These are phyloP conservation scores for Anoura caudifer DNA, from an alignment of 2,113 vertebrate genomes.

Conservation along the genomic window DNA sequence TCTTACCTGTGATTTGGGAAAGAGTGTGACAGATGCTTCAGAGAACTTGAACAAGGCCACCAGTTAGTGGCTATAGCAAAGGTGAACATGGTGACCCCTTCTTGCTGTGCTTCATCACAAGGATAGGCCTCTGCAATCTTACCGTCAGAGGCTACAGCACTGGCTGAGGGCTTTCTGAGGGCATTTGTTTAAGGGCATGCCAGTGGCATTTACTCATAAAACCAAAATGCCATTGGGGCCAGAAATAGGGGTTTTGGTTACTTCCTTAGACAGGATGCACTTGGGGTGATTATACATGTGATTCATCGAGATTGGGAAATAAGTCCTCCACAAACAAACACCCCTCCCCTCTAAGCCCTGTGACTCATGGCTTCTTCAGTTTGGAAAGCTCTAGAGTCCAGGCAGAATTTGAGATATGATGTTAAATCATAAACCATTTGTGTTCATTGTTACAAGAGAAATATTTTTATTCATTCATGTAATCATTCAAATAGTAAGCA, in stretches of 20 bases:
- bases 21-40: neutral
- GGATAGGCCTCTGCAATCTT: neutral
- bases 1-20: neutral
- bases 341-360: conserved; percentile 75
- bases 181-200: conserved; percentile 68
- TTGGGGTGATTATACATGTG: conserved; percentile 79
- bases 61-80: neutral
- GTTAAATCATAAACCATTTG: conserved; percentile 32
- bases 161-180: conserved; percentile 50
- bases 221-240: conserved; percentile 76
- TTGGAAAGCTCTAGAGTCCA: conserved; percentile 34
- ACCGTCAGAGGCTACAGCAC: neutral
- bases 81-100: neutral
- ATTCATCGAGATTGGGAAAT: conserved; percentile 81
- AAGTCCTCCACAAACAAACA: conserved; percentile 73
- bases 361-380: conserved; percentile 77
- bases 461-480: neutral
- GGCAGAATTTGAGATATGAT: conserved; percentile 33
- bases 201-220: conserved; percentile 79
- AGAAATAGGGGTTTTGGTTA: conserved; percentile 80
- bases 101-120: neutral
- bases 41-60: neutral
- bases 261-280: conserved; percentile 82
- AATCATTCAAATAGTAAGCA: neutral
- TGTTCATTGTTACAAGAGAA: conserved; percentile 14